phyloP scores from a whole-genome alignment of 2,113 vertebrate genomes.

The Anolis sagrei region DNA sequence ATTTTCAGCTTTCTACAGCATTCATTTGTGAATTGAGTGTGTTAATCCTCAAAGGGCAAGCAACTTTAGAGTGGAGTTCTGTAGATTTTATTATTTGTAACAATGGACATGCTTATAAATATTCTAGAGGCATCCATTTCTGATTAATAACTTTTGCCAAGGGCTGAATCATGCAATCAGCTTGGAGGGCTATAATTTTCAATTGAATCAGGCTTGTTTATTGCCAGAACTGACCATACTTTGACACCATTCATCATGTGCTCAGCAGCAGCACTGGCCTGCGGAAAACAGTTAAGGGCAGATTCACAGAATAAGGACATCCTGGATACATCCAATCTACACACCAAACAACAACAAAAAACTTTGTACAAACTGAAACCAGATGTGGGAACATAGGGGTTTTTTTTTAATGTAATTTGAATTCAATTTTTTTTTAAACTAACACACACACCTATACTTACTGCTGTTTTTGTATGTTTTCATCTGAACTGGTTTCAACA shows the following conservation, averaged over 20 bases:
- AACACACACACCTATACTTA: too few relatives aligned
- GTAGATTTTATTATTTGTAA: background rate
- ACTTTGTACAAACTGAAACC: background rate
- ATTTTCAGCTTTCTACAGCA: constrained; percentile 26
- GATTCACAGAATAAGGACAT: background rate
- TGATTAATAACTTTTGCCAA: background rate
- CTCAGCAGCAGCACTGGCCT: background rate
- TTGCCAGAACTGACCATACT: background rate
- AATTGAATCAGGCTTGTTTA: background rate
- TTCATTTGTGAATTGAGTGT: background rate
- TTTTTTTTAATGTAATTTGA: background rate
- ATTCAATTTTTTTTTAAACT: too few relatives aligned
- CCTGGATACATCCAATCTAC: background rate
- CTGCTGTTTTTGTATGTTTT: too few relatives aligned
- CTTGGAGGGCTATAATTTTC: background rate
- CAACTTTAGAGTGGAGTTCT: background rate
- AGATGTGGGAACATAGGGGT: background rate
- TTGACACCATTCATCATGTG: background rate
- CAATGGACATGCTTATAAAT: background rate
- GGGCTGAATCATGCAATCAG: background rate
- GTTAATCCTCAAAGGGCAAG: background rate
- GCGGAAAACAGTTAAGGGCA: background rate
- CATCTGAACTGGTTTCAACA: too few relatives aligned
- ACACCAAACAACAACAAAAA: background rate
- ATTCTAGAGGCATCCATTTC: background rate